These are phyloP conservation scores for Brachypalpus laphriformis DNA, from an alignment of 2,888 invertebrate genomes.

Conservation along the genomic window DNA sequence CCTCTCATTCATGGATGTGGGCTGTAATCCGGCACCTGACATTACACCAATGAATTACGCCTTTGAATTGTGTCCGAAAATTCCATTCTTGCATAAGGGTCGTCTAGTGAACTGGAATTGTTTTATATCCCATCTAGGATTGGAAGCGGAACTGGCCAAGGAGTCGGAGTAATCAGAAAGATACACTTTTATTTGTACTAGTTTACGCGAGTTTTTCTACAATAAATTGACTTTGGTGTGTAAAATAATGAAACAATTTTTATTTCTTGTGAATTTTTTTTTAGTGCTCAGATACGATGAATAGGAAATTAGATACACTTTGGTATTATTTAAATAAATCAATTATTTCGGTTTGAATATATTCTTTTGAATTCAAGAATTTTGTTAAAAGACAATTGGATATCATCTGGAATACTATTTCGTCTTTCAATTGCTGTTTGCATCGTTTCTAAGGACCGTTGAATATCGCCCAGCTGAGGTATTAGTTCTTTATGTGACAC, in stretches of 20 bases:
- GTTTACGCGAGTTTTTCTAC: background rate
- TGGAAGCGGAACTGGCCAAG: constrained; percentile 79
- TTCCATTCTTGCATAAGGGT: constrained; percentile 81
- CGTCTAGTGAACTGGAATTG: constrained; percentile 80
- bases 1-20: constrained; percentile 88
- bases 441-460: too few species aligned
- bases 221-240: background rate
- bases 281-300: too few species aligned
- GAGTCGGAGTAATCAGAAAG: constrained; percentile 17
- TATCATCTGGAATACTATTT: too few species aligned
- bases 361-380: too few species aligned
- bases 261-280: too few species aligned
- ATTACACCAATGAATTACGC: constrained; percentile 81
- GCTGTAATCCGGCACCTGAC: constrained; percentile 81
- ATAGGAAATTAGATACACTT: too few species aligned
- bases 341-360: too few species aligned
- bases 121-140: constrained; percentile 79
- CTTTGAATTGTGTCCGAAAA: constrained; percentile 81
- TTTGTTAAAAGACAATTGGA: too few species aligned
- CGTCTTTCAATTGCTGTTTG: too few species aligned
- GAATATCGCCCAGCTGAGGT: too few species aligned
- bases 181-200: background rate
- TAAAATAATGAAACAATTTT: background rate
- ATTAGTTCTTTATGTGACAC: too few species aligned
- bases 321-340: too few species aligned